Percentiles rank a stretch among this genome's conserved stretches.
Conservation (phyloP, 2,113 vertebrate genomes). For the Climacteris rufus region DNA sequence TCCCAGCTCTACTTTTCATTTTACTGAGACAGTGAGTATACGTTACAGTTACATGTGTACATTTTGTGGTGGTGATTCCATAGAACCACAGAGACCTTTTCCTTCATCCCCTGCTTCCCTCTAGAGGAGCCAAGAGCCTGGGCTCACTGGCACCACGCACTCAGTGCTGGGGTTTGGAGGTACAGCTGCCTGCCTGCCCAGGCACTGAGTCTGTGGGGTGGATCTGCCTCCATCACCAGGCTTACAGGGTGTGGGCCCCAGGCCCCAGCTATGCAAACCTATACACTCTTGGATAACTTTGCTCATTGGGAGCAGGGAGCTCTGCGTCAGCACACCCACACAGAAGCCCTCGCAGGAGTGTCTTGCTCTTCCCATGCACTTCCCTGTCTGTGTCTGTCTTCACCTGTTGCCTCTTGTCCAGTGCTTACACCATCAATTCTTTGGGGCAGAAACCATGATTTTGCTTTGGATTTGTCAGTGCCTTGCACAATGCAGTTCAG, state of each 20-base stretch:
- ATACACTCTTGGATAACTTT: background rate
- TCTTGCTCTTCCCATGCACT: background rate
- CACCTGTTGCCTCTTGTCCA: constrained; percentile 31
- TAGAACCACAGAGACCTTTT: background rate
- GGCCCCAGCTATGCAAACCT: background rate
- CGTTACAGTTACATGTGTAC: rapidly evolving
- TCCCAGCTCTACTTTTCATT: background rate
- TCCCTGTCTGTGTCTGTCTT: constrained; percentile 14
- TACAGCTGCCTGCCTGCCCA: background rate
- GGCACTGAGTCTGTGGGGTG: rapidly evolving
- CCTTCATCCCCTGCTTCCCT: background rate
- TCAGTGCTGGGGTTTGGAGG: rapidly evolving
- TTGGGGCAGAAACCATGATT: constrained; percentile 39
- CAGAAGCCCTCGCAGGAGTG: background rate
- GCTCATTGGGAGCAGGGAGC: background rate
- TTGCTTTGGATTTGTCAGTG: background rate
- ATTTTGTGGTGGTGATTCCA: background rate
- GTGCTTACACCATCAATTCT: background rate
- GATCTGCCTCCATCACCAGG: background rate
- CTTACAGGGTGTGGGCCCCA: background rate
- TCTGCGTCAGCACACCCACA: constrained; percentile 6
- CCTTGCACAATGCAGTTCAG: constrained; percentile 16
- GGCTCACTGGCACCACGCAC: rapidly evolving
- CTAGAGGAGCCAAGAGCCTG: rapidly evolving
- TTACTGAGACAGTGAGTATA: background rate